phyloP scores from a whole-genome alignment of 2,888 invertebrate species.

The Antheraea assamensis region DNA sequence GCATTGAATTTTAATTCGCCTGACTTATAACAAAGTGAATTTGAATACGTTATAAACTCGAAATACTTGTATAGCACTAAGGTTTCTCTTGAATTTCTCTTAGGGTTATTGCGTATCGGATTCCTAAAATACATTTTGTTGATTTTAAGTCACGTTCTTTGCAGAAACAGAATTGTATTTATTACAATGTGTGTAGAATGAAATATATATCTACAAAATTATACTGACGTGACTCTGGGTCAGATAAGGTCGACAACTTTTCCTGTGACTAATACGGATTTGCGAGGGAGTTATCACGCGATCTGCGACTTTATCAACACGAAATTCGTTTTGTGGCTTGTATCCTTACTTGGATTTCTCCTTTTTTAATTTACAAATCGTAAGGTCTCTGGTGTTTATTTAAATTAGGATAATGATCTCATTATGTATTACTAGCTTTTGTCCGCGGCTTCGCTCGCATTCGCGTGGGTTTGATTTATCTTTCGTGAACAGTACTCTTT shows the following conservation, averaged over 20 bases:
- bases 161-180: conserved; percentile 18
- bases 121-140: conserved; percentile 37
- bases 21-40: conserved; percentile 4
- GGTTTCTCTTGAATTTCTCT: conserved; percentile 42
- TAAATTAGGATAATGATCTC: neutral
- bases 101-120: conserved; percentile 28
- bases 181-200: conserved; percentile 9
- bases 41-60: conserved; percentile 35
- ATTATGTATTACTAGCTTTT: neutral
- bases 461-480: no score
- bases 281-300: conserved; percentile 30
- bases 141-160: conserved; percentile 33
- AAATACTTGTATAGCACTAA: conserved; percentile 32
- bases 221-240: conserved; percentile 34
- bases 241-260: conserved; percentile 45
- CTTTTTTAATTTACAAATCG: neutral
- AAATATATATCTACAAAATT: conserved; percentile 9
- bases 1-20: neutral
- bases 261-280: conserved; percentile 36
- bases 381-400: neutral
- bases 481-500: no score
- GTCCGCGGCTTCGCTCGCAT: no score
- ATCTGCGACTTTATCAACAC: conserved; percentile 34
- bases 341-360: conserved; percentile 1
- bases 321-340: conserved; percentile 26